Conservation (phyloP, 2,797 vertebrate species). For the Typhlichthys eigenmanni region DNA sequence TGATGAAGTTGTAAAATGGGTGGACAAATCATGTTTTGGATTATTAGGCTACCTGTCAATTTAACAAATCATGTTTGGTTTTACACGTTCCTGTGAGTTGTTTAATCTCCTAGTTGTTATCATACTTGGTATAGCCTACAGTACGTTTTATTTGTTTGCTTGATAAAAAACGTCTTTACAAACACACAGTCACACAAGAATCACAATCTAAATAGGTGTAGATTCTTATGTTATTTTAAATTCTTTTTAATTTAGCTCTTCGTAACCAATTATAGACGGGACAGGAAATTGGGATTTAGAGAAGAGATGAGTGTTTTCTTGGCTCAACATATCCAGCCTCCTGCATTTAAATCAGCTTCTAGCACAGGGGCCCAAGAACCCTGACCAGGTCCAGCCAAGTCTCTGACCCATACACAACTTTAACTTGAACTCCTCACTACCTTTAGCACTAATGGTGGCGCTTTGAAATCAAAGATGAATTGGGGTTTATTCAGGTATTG, state of each 20-base stretch:
- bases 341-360: constrained; percentile 76
- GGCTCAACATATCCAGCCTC: constrained; percentile 62
- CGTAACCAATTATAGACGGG: constrained; percentile 31
- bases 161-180: constrained; percentile 1
- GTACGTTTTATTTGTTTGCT: background rate
- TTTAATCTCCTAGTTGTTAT: too few species aligned
- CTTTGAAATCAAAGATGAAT: constrained; percentile 34
- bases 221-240: too few species aligned
- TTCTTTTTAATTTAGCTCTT: too few species aligned
- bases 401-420: constrained; percentile 40
- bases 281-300: constrained; percentile 61
- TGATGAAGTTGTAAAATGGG: background rate
- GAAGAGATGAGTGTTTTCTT: constrained; percentile 71
- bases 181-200: constrained; percentile 41
- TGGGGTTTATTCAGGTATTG: constrained; percentile 29
- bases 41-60: too few species aligned
- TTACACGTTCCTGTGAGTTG: too few species aligned
- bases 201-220: constrained; percentile 13
- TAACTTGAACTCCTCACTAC: constrained; percentile 38
- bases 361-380: constrained; percentile 56
- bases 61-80: too few species aligned
- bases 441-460: constrained; percentile 27
- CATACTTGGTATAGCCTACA: too few species aligned
- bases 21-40: background rate
- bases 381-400: constrained; percentile 46